Evolutionary conservation across 2,113 vertebrate genomes (phyloP), one percentile per base, ranked within the genome.

Genomic region (Tichodroma muraria): DNA sequence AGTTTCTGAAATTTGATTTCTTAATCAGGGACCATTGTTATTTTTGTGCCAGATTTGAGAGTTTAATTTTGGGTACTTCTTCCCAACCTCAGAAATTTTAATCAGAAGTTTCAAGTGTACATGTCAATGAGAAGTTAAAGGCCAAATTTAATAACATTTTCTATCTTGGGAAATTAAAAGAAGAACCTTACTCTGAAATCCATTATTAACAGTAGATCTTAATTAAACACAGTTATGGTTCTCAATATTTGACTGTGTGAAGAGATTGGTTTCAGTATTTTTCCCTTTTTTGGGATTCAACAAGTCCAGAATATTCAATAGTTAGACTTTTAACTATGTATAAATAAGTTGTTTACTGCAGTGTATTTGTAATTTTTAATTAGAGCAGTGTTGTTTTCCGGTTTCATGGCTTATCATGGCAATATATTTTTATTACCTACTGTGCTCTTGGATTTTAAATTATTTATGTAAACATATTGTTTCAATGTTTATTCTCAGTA

Each of bases 381-480:
- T 97, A 98, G 98, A 97, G 89, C 82, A 94, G 84, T 68, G 68
- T 95, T 96, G 90, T 97, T 96, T 95, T 97, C 90, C 91, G 94
- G 92, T 97, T 98, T 96, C 97, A 45, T 95, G 93, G 95, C 97
- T 98, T 98, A 97, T 98, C 97, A 91, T 96, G 88, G 97, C 96
- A 97, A 97, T 98, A 97, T 97, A 90, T 98, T 98, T 97, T 97
- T 97, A 97, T 97, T 96, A 91, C 97, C 95, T 96, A 78, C 93
- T 95, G 82, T 96, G 96, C 97, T 96, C 66, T 95, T 93, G 97
- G 71, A 97, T 95, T 98, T 98, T 98, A 98, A 97, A 98, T 98
- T 98, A 98, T 98, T 98, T 98, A 98, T 98, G 95, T 95, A 98
- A 98, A 98, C 98, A 56, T 91, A 96, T 96, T 96, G 94, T 84